Evolutionary conservation across 1,140 invertebrate species (phyloP).

Genomic region (Apolygus lucorum): DNA sequence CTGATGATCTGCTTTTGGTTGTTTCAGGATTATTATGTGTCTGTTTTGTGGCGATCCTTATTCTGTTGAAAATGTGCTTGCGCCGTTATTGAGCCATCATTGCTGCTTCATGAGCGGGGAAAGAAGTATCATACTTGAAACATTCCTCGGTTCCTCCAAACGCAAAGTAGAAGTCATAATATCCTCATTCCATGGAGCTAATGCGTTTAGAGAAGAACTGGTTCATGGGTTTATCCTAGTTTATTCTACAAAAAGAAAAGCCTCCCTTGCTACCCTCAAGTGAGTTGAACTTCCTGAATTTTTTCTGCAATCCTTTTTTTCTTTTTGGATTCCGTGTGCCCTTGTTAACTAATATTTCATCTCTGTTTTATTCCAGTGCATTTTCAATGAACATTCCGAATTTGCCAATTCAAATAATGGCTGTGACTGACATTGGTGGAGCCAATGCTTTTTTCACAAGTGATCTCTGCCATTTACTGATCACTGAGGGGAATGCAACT

Average conservation of each 20-base stretch:
- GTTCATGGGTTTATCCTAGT: conserved; percentile 94
- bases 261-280: conserved; percentile 86
- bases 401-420: conserved; percentile 89
- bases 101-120: conserved; percentile 78
- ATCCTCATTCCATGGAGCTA: conserved; percentile 90
- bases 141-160: conserved; percentile 81
- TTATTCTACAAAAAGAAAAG: conserved; percentile 90
- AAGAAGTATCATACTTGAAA: conserved; percentile 80
- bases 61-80: conserved; percentile 79
- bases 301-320: background rate
- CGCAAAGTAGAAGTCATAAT: conserved; percentile 85
- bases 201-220: conserved; percentile 81
- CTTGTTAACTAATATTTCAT: background rate
- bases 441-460: conserved; percentile 83
- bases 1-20: no score
- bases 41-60: conserved; percentile 96
- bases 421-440: conserved; percentile 78
- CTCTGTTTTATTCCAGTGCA: conserved; percentile 52
- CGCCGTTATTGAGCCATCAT: conserved; percentile 78
- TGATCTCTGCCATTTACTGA: conserved; percentile 78
- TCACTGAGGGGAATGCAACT: conserved; percentile 84
- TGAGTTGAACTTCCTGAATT: conserved; percentile 51
- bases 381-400: conserved; percentile 92
- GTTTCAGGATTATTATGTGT: conserved; percentile 76
- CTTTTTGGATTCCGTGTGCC: no score